Conservation (phyloP, 2,797 vertebrate genomes). For the Myripristis murdjan region DNA sequence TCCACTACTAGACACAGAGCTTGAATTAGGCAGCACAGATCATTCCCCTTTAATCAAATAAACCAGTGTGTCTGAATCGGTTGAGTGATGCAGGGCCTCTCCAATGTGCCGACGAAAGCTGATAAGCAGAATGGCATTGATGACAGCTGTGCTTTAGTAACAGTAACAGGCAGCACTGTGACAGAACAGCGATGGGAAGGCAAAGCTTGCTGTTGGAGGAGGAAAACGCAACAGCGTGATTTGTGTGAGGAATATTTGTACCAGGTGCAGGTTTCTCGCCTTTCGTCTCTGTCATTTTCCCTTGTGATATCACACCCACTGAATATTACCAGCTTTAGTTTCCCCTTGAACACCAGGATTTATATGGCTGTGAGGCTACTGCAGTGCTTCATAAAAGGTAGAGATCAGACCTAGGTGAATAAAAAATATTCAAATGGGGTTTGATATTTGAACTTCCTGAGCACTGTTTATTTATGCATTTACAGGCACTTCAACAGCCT, state of each 20-base stretch:
- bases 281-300: constrained; percentile 52
- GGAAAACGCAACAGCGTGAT: constrained; percentile 39
- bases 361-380: constrained; percentile 34
- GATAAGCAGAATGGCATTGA: constrained; percentile 53
- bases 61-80: constrained; percentile 56
- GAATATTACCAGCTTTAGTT: constrained; percentile 67
- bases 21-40: constrained; percentile 56
- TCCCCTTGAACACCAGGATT: constrained; percentile 44
- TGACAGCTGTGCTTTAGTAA: constrained; percentile 65
- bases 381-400: constrained; percentile 36
- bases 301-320: constrained; percentile 60
- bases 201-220: constrained; percentile 35
- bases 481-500: not conserved
- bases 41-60: constrained; percentile 61
- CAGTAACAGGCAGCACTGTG: constrained; percentile 48
- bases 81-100: constrained; percentile 46
- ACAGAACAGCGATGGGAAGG: constrained; percentile 40
- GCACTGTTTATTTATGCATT: constrained; percentile 24
- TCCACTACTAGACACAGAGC: constrained; percentile 31
- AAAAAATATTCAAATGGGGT: constrained; percentile 15
- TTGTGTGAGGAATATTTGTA: constrained; percentile 48
- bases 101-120: constrained; percentile 54
- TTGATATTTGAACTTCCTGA: constrained; percentile 28
- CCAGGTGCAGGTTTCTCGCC: constrained; percentile 67
- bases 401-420: constrained; percentile 34